These are phyloP conservation scores for Anoplopoma fimbria DNA, from an alignment of 2,113 vertebrate species.

Conservation along the genomic window DNA sequence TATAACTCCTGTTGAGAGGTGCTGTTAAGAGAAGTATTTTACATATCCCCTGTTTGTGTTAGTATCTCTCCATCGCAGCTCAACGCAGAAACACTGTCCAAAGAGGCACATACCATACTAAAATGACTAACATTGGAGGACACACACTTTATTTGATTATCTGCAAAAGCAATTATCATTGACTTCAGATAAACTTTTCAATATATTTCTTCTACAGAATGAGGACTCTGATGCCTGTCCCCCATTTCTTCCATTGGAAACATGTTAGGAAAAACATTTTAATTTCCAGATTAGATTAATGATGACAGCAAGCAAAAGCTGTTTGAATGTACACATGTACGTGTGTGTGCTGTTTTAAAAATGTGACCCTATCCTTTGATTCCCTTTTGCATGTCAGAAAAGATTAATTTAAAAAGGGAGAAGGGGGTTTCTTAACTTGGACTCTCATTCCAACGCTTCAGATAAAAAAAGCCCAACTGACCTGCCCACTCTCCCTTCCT, in stretches of 20 bases:
- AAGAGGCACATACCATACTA: not conserved
- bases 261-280: not conserved
- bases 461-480: conserved; percentile 17
- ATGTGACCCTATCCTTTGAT: not conserved
- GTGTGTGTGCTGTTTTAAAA: not conserved
- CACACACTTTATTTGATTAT: not conserved
- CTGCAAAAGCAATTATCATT: not conserved
- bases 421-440: not conserved
- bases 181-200: not conserved
- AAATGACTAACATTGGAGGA: not conserved
- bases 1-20: no score
- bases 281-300: not conserved
- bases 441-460: conserved; percentile 1
- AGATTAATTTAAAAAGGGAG: not conserved
- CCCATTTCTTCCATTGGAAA: not conserved
- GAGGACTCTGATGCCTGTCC: not conserved
- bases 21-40: not conserved
- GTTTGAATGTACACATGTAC: not conserved
- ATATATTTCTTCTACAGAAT: not conserved
- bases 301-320: not conserved
- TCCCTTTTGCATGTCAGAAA: not conserved
- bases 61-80: not conserved
- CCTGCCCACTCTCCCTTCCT: conserved; percentile 21
- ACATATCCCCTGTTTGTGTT: not conserved
- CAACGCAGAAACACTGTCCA: no score